Base-by-base conservation (phyloP, 1,140 invertebrate genomes). In the Eumaeus atala region DNA sequence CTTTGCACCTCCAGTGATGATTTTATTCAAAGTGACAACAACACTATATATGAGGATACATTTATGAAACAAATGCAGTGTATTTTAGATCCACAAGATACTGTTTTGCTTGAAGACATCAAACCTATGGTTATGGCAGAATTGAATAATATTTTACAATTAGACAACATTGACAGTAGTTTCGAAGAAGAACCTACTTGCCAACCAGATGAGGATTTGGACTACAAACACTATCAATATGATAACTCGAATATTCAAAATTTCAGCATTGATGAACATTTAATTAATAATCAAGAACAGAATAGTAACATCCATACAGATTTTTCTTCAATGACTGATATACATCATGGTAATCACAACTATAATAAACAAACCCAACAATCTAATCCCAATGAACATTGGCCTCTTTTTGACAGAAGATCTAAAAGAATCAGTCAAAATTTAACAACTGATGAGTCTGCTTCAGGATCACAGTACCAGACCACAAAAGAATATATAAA, bases 11-110 rank as follows among this genome's bases (percentile, higher is more conserved):
- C 74, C 33, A 78, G 76, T 62, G 62, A 62, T 42, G 78, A 84
- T 18, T 82, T 82, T 56, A 79, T 84, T 42, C 67, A 80, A 64
- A 67, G 83, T 69, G 76, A 85, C 16, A 78, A 73, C 59, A 84
- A 84, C 48, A 87, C 84, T 17, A 80, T 85, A 51, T 87, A 85
- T 74, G 82, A 87, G 62, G 84, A 87, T 56, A 87, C 82, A 52
- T 87, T 87, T 58, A 72, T 87, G 66, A 85, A 83, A 72, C 84
- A 87, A 64, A 87, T 87, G 84, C 84, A 87, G 51, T 77, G 77
- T 60, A 72, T 87, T 16, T 58, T 87, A 42, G 82, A 87, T 57
- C 82, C 84, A n/a, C 81, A 84, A 54, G 84, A 85, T 48, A 85
- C 82, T 47, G 58, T 87, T 28, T 61, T 85, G 16, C 66, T 87